Conservation (phyloP, 2,113 vertebrate genomes). For the Phyllostomus discolor region DNA sequence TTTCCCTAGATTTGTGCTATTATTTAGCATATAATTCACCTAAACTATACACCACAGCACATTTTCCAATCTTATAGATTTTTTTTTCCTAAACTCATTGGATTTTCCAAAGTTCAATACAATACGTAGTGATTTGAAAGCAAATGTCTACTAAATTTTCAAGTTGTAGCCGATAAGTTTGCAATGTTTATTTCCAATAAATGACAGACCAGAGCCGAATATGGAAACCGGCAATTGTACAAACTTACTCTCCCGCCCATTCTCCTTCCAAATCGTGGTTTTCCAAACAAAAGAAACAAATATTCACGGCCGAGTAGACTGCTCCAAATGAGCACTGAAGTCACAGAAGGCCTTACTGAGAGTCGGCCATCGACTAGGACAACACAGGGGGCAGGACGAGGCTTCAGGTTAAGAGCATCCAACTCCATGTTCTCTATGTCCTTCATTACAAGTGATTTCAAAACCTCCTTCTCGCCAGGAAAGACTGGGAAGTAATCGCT, state of each 20-base stretch:
- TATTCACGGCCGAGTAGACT: neutral
- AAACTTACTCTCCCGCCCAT: neutral
- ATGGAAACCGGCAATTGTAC: neutral
- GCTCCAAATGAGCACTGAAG: neutral
- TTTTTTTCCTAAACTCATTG: neutral
- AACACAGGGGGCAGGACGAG: neutral
- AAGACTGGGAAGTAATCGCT: neutral
- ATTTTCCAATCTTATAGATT: neutral
- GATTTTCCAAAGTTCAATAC: neutral
- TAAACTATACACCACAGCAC: neutral
- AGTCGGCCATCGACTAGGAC: neutral
- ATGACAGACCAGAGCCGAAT: neutral
- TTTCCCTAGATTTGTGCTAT: neutral
- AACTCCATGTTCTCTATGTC: neutral
- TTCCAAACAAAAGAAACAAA: neutral
- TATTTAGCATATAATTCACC: constrained; percentile 24
- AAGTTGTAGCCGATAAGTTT: neutral
- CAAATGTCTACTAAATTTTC: neutral
- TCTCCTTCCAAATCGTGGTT: neutral
- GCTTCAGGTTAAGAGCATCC: neutral
- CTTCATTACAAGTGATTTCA: neutral
- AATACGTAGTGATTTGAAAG: neutral
- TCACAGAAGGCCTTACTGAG: neutral
- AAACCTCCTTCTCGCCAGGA: neutral
- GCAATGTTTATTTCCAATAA: neutral